phyloP scores from a whole-genome alignment of 2,888 invertebrate genomes.

The Microctonus brassicae region DNA sequence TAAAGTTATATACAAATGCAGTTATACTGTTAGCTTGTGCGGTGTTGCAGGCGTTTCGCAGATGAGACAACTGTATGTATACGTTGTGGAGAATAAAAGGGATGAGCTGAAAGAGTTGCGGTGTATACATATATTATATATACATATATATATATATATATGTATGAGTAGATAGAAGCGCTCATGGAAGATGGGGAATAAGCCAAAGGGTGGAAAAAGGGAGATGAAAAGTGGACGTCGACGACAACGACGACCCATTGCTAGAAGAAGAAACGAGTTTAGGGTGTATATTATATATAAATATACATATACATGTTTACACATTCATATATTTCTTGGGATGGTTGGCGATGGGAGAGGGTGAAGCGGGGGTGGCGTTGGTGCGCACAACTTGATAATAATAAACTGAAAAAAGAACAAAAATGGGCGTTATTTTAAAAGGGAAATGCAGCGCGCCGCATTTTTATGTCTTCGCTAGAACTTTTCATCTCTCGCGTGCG shows the following conservation, averaged over 20 bases:
- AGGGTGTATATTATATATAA: background rate
- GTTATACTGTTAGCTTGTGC: constrained; percentile 42
- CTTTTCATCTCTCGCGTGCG: constrained; percentile 55
- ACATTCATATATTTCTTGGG: constrained; percentile 19
- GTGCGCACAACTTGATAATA: constrained; percentile 67
- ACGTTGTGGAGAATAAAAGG: constrained; percentile 3
- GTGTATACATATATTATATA: background rate
- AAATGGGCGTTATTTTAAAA: constrained; percentile 69
- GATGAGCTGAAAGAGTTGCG: constrained; percentile 30
- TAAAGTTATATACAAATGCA: constrained; percentile 57
- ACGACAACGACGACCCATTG: constrained; percentile 15
- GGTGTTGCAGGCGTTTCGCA: constrained; percentile 27
- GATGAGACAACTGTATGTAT: constrained; percentile 34
- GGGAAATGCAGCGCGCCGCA: constrained; percentile 69
- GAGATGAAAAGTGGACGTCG: constrained; percentile 17
- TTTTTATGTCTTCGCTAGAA: constrained; percentile 70
- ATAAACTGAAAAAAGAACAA: constrained; percentile 65
- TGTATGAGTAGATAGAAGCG: constrained; percentile 12
- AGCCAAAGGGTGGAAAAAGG: constrained; percentile 2
- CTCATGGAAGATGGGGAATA: constrained; percentile 14
- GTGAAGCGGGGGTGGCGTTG: constrained; percentile 10
- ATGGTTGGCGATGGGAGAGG: constrained; percentile 28
- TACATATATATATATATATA: background rate
- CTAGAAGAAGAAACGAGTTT: constrained; percentile 17
- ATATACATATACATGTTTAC: background rate